phyloP scores from a whole-genome alignment of 2,113 vertebrate genomes.

The Paramormyrops kingsleyae region DNA sequence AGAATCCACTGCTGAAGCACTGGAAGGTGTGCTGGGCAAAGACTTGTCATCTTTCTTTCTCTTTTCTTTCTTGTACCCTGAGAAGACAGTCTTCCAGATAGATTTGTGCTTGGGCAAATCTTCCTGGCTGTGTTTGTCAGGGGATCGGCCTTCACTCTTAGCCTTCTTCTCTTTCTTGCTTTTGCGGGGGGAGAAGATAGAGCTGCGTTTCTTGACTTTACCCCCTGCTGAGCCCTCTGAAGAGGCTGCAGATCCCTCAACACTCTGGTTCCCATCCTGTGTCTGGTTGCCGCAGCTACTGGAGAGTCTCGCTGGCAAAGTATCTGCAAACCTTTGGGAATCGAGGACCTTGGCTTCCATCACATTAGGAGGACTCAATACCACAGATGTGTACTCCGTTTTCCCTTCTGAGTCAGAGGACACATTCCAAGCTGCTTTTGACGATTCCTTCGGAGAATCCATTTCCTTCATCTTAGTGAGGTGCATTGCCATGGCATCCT shows the following conservation, averaged over 20 bases:
- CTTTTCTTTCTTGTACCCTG: conserved; percentile 93
- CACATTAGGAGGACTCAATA: conserved; percentile 49
- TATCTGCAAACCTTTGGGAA: conserved; percentile 59
- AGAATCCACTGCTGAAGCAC: conserved; percentile 77
- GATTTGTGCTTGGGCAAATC: conserved; percentile 80
- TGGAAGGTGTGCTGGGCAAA: conserved; percentile 82
- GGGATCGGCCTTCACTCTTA: conserved; percentile 70
- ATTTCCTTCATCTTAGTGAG: conserved; percentile 82
- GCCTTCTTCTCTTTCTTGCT: conserved; percentile 93
- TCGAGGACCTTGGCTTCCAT: conserved; percentile 60
- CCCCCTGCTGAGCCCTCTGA: conserved; percentile 77
- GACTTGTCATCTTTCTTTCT: conserved; percentile 90
- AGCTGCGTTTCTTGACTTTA: conserved; percentile 88
- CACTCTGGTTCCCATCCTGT: conserved; percentile 64
- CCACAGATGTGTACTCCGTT: conserved; percentile 53
- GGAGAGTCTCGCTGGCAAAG: conserved; percentile 62
- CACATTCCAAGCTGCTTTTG: conserved; percentile 52
- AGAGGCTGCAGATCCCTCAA: conserved; percentile 82
- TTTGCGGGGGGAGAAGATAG: conserved; percentile 91
- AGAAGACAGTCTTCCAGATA: conserved; percentile 92
- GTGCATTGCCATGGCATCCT: conserved; percentile 91
- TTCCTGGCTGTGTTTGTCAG: conserved; percentile 65
- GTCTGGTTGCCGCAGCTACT: conserved; percentile 59
- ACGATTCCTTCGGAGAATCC: conserved; percentile 48
- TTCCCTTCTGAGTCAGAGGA: conserved; percentile 42